Conservation (phyloP, 2,113 vertebrate species). For the Periophthalmodon schlosseri region DNA sequence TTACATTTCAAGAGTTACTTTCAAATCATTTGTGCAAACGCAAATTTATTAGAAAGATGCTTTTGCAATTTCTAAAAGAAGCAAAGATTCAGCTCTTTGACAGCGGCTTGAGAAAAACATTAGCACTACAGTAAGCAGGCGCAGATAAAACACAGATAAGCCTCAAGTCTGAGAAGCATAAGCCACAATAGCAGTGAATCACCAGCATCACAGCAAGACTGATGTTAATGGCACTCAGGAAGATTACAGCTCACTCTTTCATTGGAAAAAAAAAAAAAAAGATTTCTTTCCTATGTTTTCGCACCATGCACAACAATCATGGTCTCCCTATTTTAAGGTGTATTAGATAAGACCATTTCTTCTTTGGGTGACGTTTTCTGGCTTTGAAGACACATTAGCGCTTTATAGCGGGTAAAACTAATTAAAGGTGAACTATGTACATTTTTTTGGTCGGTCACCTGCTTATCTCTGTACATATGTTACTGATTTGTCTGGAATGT, state of each 20-base stretch:
- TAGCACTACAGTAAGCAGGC: conserved; percentile 40
- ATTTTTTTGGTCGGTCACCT: too few relatives aligned
- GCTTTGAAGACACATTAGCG: conserved; percentile 11
- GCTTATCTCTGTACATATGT: too few relatives aligned
- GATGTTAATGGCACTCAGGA: conserved; percentile 48
- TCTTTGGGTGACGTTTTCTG: conserved; percentile 19
- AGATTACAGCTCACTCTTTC: conserved; percentile 32
- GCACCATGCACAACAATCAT: conserved; percentile 58
- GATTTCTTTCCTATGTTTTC: conserved; percentile 48
- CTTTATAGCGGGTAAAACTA: background rate
- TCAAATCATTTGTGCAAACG: background rate
- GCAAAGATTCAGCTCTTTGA: conserved; percentile 1
- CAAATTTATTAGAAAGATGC: background rate
- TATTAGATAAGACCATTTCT: background rate
- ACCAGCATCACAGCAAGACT: conserved; percentile 52
- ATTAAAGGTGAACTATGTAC: background rate
- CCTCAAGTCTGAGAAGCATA: conserved; percentile 34
- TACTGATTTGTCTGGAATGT: too few relatives aligned
- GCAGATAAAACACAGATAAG: conserved; percentile 31
- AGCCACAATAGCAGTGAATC: conserved; percentile 31
- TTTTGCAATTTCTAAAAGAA: conserved; percentile 11
- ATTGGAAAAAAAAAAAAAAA: conserved; percentile 42
- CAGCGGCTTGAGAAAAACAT: conserved; percentile 17
- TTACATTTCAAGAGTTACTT: background rate
- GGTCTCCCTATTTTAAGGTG: conserved; percentile 29